phyloP scores from a whole-genome alignment of 2,113 vertebrate species.

The Oncorhynchus tshawytscha region DNA sequence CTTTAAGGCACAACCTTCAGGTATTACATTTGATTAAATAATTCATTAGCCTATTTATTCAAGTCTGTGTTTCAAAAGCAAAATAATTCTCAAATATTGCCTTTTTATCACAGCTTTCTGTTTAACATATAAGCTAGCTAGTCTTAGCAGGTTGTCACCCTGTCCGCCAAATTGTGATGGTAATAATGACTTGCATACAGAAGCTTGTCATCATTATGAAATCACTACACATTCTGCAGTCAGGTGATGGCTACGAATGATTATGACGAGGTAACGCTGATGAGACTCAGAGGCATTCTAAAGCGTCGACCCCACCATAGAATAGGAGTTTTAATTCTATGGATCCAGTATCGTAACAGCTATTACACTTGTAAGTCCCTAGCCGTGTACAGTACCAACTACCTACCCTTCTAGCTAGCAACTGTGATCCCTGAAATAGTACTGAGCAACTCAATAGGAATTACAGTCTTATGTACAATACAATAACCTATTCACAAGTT shows the following conservation, averaged over 20 bases:
- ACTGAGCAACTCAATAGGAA: not conserved
- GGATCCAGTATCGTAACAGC: no score
- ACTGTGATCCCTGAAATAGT: not conserved
- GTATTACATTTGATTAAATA: not conserved
- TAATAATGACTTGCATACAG: not conserved
- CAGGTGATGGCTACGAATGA: no score
- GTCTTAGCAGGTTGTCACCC: not conserved
- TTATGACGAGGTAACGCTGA: no score
- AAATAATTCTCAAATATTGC: not conserved
- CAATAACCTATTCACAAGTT: not conserved
- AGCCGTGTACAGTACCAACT: no score
- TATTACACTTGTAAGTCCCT: no score
- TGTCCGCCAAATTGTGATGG: not conserved
- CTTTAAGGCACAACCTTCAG: constrained; percentile 8
- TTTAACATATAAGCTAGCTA: not conserved
- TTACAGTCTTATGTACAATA: not conserved
- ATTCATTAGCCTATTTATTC: not conserved
- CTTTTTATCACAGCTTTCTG: not conserved
- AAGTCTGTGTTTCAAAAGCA: not conserved
- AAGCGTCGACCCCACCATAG: no score
- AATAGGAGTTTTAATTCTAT: no score
- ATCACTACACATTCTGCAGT: no score
- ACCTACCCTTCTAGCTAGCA: not conserved
- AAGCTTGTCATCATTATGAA: not conserved
- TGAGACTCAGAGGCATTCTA: no score